Evolutionary conservation across 2,888 invertebrate genomes (phyloP), one percentile per base, ranked within the genome.

Genomic region (Dynastes hyllus): DNA sequence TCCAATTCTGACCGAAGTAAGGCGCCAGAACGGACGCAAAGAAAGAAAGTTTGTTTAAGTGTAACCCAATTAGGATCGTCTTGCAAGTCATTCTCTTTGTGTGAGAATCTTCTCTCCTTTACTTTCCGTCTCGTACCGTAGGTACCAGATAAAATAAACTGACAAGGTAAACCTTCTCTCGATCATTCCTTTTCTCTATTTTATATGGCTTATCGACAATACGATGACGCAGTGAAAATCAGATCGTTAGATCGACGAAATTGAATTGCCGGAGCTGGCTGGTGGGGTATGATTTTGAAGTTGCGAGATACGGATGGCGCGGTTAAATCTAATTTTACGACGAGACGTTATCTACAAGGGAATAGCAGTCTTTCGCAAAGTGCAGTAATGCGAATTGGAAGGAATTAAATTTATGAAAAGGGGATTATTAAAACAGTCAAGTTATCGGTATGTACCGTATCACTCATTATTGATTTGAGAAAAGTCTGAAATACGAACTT

Each of bases 11-110:
- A 16, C 27, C 22, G 22, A n/a, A 27, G 11, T 8, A 58, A 3
- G 2, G 22, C 55, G 0, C 2, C 22, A 53, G 1, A 22, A 22
- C n/a, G n/a, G 13, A n/a, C 53, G 9, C 8, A 22, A 9, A 22
- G 37, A 45, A 69, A 69, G 67, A 69, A 27, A 69, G 51, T 50
- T 51, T 50, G 50, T 69, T 69, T 22, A 27, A 69, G 50, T 69
- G 50, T 69, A 69, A 69, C 45, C 50, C 51, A 69, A 69, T 69
- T 69, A 69, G 22, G 67, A 50, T 69, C 27, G 16, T 45, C 67
- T 69, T 45, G 45, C 67, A 22, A 51, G 65, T 22, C 27, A 50
- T 45, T 69, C 8, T 27, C 50, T 69, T 69, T 50, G 50, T 69
- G 50, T 9, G 27, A 22, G 13, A 58, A 16, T 58, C 22, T 22